Conservation (phyloP, 2,113 vertebrate genomes). For the Callochromis pleurospilus region DNA sequence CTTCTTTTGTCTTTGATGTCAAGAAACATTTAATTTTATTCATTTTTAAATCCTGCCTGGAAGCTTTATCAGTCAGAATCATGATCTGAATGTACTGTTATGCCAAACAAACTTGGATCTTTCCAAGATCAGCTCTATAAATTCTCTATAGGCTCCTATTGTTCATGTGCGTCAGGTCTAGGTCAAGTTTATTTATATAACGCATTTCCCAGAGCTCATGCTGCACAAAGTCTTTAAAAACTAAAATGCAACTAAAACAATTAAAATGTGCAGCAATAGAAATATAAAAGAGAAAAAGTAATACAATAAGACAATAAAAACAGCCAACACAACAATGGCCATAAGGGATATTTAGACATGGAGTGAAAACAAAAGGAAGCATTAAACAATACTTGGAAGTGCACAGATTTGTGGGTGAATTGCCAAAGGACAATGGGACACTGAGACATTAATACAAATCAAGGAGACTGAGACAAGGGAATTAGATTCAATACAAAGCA, state of each 20-base stretch:
- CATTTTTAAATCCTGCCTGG: not conserved
- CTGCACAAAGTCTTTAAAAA: not conserved
- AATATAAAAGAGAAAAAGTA: not conserved
- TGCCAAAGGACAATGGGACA: not conserved
- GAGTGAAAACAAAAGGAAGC: not conserved
- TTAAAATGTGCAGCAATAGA: not conserved
- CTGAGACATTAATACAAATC: not conserved
- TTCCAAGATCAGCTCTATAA: not conserved
- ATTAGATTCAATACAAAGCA: not conserved
- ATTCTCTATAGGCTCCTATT: not conserved
- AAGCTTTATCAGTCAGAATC: not conserved
- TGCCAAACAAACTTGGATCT: not conserved
- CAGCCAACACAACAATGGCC: not conserved
- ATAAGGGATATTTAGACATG: not conserved
- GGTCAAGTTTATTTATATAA: not conserved
- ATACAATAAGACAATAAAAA: not conserved
- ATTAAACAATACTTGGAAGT: not conserved
- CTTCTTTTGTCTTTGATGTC: not conserved
- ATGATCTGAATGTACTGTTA: not conserved
- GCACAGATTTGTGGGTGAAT: rapidly evolving
- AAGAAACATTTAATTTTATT: not conserved
- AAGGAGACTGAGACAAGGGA: not conserved
- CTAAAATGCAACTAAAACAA: not conserved
- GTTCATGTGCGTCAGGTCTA: not conserved
- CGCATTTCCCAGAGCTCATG: not conserved